Base-by-base conservation (phyloP, 1,140 invertebrate species). In the Drosophila saltans region DNA sequence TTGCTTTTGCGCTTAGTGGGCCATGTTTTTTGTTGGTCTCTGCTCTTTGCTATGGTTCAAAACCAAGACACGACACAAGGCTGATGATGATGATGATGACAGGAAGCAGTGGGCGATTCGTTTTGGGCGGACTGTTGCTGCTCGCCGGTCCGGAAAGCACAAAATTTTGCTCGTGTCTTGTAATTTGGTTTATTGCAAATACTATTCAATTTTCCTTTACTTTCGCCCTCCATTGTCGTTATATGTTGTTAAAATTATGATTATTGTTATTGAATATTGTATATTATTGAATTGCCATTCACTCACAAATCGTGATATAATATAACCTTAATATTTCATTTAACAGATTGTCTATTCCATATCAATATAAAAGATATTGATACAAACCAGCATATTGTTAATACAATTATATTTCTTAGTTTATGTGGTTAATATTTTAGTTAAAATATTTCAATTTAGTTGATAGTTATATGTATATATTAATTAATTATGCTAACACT, bases 181-280 rank as follows among this genome's bases (percentile, higher is more conserved):
- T 81, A 81, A 79, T 90, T 81, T 67, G 74, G 79, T 89, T 89
- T 81, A 76, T 81, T 90, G 69, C 70, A 65, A 69, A 39, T 76
- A 72, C 78, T 77, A 66, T 90, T 79, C 75, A 78, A 80, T 75
- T 70, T 71, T 39, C 59, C 66, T 72, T 71, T 39, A 57, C 66
- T 72, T 72, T 66, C 59, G 45, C 52, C 69, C 69, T 56, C 62
- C 40, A 66, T 72, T 65, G 57, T 33, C 45, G 45, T 52, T 52
- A 52, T 26, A 52, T 52, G 45, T 52, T 52, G 21, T 52, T 52
- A 52, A 52, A 33, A 59, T 59, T 39, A 59, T 59, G 33, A 36
- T 59, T 59, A 59, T 59, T 59, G 57, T 39, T 39, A 39, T 21
- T 33, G 36, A 59, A 39, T 59, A 39, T 73, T 69, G 56, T 67